A percentile compares a stretch with the other conserved stretches of the same genome.
Conservation (phyloP, 2,113 vertebrate species). For the Monarcha castaneiventris region DNA sequence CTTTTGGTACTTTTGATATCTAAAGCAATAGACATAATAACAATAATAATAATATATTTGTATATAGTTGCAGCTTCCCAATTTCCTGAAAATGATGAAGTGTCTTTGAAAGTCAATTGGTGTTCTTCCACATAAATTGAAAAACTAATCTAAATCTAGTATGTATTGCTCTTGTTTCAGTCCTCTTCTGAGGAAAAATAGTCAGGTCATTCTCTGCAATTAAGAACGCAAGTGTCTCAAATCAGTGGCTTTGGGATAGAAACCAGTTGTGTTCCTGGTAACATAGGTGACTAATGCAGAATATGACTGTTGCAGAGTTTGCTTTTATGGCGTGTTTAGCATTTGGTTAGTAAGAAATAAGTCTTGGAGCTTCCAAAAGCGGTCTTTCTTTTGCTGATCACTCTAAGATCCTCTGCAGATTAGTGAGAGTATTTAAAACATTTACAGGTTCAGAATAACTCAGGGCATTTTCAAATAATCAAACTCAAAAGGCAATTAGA, state of each 20-base stretch:
- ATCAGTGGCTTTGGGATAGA: not conserved
- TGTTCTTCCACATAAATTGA: not conserved
- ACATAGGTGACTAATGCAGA: not conserved
- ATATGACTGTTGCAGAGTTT: not conserved
- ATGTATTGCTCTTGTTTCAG: not conserved
- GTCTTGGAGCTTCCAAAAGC: not conserved
- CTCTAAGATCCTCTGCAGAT: not conserved
- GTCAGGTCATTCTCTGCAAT: not conserved
- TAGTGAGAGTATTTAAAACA: not conserved
- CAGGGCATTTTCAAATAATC: not conserved
- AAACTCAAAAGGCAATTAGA: not conserved
- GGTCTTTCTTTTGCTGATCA: not conserved
- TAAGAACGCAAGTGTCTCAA: not conserved
- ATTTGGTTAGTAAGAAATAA: not conserved
- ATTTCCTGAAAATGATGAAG: not conserved
- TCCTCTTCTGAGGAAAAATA: not conserved
- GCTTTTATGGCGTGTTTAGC: not conserved
- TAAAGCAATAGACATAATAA: not conserved
- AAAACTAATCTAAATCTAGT: not conserved
- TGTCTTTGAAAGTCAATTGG: not conserved
- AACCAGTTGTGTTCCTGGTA: not conserved
- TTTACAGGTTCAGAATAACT: not conserved
- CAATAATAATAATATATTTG: not conserved
- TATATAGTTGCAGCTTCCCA: not conserved
- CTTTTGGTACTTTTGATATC: not conserved